Conservation (phyloP, 2,888 invertebrate genomes). For the Thera britannica region DNA sequence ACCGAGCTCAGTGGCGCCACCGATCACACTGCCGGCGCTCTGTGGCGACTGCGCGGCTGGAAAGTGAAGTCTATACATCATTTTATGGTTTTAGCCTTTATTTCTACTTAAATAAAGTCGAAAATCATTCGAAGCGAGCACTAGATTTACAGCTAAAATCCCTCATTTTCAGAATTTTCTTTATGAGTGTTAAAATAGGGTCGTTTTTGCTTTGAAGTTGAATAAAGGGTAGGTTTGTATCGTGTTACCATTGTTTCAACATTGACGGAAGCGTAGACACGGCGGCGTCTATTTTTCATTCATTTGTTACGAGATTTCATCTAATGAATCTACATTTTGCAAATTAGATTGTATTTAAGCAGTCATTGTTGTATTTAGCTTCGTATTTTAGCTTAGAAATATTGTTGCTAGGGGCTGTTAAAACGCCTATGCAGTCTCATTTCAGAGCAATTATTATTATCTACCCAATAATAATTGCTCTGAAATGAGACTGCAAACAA, state of each 20-base stretch:
- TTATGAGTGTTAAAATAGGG: constrained; percentile 38
- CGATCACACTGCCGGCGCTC: constrained; percentile 64
- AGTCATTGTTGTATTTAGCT: not conserved
- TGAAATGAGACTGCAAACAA: too few relatives aligned
- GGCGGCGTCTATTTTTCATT: constrained; percentile 66
- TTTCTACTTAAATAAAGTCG: constrained; percentile 38
- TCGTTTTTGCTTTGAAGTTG: constrained; percentile 36
- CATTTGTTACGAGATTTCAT: constrained; percentile 56
- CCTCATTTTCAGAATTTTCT: constrained; percentile 24
- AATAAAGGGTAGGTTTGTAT: constrained; percentile 30
- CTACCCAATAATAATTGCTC: too few relatives aligned
- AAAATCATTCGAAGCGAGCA: constrained; percentile 45
- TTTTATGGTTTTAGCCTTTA: constrained; percentile 47
- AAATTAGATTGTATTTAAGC: constrained; percentile 20
- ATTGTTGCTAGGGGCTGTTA: not conserved
- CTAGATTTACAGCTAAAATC: constrained; percentile 35
- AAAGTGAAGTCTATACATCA: constrained; percentile 40
- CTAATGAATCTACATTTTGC: constrained; percentile 42
- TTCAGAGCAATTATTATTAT: too few relatives aligned
- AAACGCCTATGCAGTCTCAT: too few relatives aligned
- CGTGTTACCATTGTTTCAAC: constrained; percentile 62
- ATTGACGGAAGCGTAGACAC: constrained; percentile 70
- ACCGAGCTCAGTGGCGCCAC: constrained; percentile 73
- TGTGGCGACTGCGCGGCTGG: constrained; percentile 70
- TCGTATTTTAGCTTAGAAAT: not conserved